Conservation (phyloP, 2,888 invertebrate genomes). For the Entomobrya multifasciata region DNA sequence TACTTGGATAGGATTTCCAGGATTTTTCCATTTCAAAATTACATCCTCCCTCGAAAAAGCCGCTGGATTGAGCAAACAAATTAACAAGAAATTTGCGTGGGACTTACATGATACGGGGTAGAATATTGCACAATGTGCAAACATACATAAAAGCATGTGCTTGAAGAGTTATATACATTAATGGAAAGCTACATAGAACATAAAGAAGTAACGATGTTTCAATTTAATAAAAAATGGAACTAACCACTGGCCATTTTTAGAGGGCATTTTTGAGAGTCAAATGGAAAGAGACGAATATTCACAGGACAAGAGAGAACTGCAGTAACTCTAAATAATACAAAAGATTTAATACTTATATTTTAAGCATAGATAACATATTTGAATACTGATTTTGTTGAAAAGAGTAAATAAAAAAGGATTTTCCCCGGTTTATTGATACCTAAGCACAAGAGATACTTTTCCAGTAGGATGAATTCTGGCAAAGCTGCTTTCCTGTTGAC, state of each 20-base stretch:
- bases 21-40: conserved; percentile 60
- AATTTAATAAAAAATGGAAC: not conserved
- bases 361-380: too few relatives aligned
- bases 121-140: too few relatives aligned
- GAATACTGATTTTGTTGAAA: not conserved
- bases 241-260: conserved; percentile 61
- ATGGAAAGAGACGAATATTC: conserved; percentile 56
- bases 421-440: not conserved
- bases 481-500: conserved; percentile 36
- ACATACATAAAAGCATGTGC: too few relatives aligned
- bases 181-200: not conserved
- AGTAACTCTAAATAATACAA: conserved; percentile 27
- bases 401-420: too few relatives aligned
- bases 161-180: too few relatives aligned
- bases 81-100: not conserved
- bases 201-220: not conserved
- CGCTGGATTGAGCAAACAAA: conserved; percentile 6
- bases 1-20: conserved; percentile 50
- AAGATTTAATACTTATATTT: too few relatives aligned
- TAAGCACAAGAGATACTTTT: conserved; percentile 35
- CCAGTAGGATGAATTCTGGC: conserved; percentile 47
- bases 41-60: conserved; percentile 56
- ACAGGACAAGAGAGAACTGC: conserved; percentile 49
- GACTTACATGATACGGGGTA: not conserved
- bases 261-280: conserved; percentile 63